Evolutionary conservation across 2,797 vertebrate species (phyloP).

Genomic region (Nothura maculosa): DNA sequence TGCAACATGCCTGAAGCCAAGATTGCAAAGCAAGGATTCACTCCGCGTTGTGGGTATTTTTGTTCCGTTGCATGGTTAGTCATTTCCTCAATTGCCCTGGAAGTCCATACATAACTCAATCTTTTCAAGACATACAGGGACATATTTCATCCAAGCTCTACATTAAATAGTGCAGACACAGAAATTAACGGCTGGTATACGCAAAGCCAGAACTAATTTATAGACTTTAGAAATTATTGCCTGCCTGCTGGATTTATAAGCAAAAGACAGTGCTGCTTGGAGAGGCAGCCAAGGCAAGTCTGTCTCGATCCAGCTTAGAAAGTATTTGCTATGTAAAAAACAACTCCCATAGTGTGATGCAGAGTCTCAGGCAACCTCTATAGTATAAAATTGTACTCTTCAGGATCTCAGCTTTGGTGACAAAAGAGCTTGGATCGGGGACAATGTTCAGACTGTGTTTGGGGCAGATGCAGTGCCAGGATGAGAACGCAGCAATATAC

Average conservation of each 20-base stretch:
- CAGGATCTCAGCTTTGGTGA: neutral
- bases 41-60: neutral
- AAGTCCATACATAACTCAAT: conserved; percentile 37
- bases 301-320: conserved; percentile 1
- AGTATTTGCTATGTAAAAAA: neutral
- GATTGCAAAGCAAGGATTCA: neutral
- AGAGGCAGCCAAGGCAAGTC: conserved; percentile 20
- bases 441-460: neutral
- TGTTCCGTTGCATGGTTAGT: conserved; percentile 3
- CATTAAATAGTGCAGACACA: conserved; percentile 9
- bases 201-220: conserved; percentile 59
- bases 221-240: conserved; percentile 54
- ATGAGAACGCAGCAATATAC: neutral
- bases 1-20: neutral
- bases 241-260: conserved; percentile 55
- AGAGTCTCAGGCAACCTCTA: neutral
- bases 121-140: conserved; percentile 4
- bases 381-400: neutral
- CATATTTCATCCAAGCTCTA: conserved; percentile 21
- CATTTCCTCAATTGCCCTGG: conserved; percentile 9
- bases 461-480: neutral
- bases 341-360: neutral
- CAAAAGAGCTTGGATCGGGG: neutral
- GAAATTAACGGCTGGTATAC: conserved; percentile 8
- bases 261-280: conserved; percentile 5